Percentiles rank a stretch among this genome's conserved stretches.
These are phyloP conservation scores for Rhodophaea formosa DNA, from an alignment of 2,888 invertebrate genomes.

Conservation along the genomic window DNA sequence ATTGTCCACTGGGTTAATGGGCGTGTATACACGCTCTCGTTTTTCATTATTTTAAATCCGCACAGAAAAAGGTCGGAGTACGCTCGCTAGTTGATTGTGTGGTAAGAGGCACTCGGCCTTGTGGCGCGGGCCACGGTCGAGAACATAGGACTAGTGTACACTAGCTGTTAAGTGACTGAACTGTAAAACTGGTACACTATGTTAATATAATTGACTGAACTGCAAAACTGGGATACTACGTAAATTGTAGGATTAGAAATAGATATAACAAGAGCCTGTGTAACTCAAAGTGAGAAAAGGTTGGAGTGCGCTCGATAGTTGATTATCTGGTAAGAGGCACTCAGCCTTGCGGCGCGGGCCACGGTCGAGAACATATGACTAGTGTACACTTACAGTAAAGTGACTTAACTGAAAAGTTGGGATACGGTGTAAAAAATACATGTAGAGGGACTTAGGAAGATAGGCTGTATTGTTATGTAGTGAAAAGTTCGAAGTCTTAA, in stretches of 20 bases:
- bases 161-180: neutral
- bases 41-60: constrained; percentile 1
- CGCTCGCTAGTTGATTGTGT: constrained; percentile 2
- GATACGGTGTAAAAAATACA: no score
- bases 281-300: no score
- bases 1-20: neutral
- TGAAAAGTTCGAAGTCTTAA: neutral
- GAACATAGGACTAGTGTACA: constrained; percentile 14
- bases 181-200: no score
- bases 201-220: no score
- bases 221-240: no score
- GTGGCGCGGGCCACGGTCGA: constrained; percentile 24
- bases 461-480: no score
- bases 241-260: no score
- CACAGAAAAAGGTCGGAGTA: constrained; percentile 12
- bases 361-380: constrained; percentile 21
- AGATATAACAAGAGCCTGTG: no score
- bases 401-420: no score
- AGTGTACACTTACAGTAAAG: constrained; percentile 1
- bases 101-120: constrained; percentile 21
- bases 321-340: constrained; percentile 11
- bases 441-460: neutral
- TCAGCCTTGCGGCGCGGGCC: constrained; percentile 23
- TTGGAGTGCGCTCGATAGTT: neutral
- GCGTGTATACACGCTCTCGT: neutral